Evolutionary conservation across 2,113 vertebrate species (phyloP).

Genomic region (Leucosticte australis): DNA sequence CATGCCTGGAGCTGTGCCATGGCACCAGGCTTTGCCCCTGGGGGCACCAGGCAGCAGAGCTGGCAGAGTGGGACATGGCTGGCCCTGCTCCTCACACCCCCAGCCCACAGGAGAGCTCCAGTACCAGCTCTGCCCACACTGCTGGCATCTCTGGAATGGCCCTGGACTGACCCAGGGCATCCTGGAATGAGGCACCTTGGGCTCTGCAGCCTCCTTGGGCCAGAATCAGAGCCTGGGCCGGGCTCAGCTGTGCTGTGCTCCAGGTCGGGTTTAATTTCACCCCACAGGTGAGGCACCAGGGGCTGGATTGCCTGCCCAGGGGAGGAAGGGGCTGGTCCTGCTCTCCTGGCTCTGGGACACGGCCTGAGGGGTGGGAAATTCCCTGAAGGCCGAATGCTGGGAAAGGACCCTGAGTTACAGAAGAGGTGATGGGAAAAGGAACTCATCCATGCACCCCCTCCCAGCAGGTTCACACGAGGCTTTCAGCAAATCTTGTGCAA

Average conservation of each 20-base stretch:
- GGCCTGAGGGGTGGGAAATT: not conserved
- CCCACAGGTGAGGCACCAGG: not conserved
- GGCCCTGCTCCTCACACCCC: not conserved
- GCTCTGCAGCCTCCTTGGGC: not conserved
- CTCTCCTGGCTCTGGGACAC: not conserved
- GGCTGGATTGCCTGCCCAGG: not conserved
- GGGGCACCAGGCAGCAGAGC: not conserved
- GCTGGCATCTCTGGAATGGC: not conserved
- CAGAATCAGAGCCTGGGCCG: not conserved
- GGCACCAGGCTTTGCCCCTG: not conserved
- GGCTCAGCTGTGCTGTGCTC: not conserved
- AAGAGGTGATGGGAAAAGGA: not conserved
- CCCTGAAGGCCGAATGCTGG: not conserved
- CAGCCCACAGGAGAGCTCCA: not conserved
- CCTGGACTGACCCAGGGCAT: not conserved
- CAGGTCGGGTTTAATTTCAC: not conserved
- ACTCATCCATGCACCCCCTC: fast-evolving
- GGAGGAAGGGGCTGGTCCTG: not conserved
- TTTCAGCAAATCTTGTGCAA: not conserved
- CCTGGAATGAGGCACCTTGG: not conserved
- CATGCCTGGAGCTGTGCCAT: not conserved
- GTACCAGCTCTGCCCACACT: not conserved
- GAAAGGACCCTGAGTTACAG: not conserved
- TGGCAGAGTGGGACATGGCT: not conserved
- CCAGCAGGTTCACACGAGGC: not conserved